These are phyloP conservation scores for Umimayanthus chanpuru DNA, from an alignment of 92 coral and sea anemone genomes.

Conservation along the genomic window DNA sequence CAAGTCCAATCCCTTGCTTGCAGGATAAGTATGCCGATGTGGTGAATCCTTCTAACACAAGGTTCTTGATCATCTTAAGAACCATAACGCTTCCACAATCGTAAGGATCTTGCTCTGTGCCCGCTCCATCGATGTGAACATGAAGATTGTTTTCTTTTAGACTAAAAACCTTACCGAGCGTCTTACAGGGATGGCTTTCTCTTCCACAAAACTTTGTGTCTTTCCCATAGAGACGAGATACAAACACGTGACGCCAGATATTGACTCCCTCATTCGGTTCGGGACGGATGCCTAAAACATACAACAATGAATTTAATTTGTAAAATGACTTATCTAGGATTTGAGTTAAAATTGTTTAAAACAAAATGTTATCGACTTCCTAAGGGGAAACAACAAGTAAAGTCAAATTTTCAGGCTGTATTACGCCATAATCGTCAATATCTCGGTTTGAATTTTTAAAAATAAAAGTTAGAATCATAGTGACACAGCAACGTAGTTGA, in stretches of 20 bases:
- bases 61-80: background rate
- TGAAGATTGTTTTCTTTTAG: background rate
- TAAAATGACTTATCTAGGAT: too few relatives aligned
- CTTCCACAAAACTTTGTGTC: background rate
- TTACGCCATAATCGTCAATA: too few relatives aligned
- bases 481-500: too few relatives aligned
- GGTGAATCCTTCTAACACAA: background rate
- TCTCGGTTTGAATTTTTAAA: too few relatives aligned
- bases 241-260: background rate
- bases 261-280: background rate
- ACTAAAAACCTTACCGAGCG: background rate
- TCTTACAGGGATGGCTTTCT: background rate
- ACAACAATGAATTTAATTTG: too few relatives aligned
- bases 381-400: too few relatives aligned
- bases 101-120: background rate
- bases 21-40: background rate
- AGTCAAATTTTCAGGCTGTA: too few relatives aligned
- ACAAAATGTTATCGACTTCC: too few relatives aligned
- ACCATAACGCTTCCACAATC: background rate
- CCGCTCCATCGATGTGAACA: background rate
- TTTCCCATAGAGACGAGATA: background rate
- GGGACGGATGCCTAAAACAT: too few relatives aligned
- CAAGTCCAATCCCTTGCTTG: background rate
- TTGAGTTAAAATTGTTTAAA: too few relatives aligned
- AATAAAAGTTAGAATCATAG: too few relatives aligned